Evolutionary conservation across 64 coral and sea anemone genomes (phyloP).

Genomic region (Montipora efflorescens): DNA sequence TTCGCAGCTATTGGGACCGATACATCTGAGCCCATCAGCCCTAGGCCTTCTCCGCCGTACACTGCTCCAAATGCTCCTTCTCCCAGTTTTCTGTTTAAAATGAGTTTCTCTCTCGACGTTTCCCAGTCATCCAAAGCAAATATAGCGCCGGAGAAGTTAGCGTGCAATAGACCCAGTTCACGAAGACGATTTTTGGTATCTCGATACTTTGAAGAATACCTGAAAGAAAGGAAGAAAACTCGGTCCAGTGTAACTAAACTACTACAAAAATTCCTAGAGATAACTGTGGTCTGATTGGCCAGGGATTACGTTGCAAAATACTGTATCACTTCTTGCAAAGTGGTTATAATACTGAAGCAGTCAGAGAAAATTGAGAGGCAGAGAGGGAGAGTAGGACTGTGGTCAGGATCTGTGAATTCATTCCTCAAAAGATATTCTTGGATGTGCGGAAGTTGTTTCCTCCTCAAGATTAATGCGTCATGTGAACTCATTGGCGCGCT

Average conservation of each 20-base stretch:
- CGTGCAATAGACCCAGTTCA: constrained; percentile 71
- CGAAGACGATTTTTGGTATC: constrained; percentile 76
- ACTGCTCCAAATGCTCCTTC: constrained; percentile 86
- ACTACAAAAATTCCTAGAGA: no score
- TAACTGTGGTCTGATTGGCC: no score
- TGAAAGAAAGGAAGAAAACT: background rate
- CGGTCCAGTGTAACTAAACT: background rate
- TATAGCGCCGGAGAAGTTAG: constrained; percentile 53
- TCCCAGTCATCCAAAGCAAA: constrained; percentile 86
- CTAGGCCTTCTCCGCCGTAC: constrained; percentile 82
- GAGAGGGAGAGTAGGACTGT: no score
- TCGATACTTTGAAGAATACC: constrained; percentile 88
- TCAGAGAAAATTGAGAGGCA: no score
- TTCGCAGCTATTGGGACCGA: constrained; percentile 78
- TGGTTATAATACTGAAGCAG: no score
- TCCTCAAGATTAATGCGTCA: no score
- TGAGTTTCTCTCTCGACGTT: constrained; percentile 66
- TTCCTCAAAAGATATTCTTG: no score
- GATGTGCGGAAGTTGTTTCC: no score
- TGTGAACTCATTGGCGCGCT: no score
- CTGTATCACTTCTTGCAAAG: no score
- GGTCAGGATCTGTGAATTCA: no score
- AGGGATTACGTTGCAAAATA: no score
- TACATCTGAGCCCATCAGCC: constrained; percentile 38
- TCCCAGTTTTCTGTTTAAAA: constrained; percentile 84